Evolutionary conservation across 2,888 invertebrate genomes (phyloP).

Genomic region (Brassicogethes aeneus): DNA sequence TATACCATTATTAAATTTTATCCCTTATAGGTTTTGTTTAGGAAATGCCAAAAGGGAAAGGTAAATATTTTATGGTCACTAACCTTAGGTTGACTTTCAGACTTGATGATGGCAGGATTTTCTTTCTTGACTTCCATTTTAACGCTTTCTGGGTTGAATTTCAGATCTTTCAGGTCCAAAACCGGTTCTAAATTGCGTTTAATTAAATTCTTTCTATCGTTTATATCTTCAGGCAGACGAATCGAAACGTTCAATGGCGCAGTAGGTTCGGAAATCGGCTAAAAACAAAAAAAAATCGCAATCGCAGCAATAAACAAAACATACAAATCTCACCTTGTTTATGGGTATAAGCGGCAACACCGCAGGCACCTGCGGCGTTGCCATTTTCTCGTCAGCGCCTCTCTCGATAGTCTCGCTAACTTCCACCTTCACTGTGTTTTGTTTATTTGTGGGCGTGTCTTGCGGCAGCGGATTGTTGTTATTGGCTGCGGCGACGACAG

Average conservation of each 20-base stretch:
- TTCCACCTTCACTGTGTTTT: neutral
- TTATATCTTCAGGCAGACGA: conserved; percentile 37
- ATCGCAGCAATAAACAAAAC: neutral
- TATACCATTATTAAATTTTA: no score
- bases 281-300: neutral
- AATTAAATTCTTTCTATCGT: conserved; percentile 38
- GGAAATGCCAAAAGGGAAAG: no score
- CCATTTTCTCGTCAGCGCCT: conserved; percentile 7
- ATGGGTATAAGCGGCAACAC: no score
- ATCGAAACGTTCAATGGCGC: conserved; percentile 39
- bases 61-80: no score
- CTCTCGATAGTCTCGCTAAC: no score
- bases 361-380: conserved; percentile 9
- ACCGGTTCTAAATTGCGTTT: conserved; percentile 30
- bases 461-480: conserved; percentile 1
- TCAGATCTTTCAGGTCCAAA: conserved; percentile 25
- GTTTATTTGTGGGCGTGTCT: neutral
- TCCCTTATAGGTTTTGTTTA: no score
- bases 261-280: conserved; percentile 20
- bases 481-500: conserved; percentile 3
- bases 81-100: no score
- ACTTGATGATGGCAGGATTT: conserved; percentile 29
- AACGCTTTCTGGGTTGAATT: conserved; percentile 20
- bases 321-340: neutral
- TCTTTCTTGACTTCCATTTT: conserved; percentile 31